phyloP scores from a whole-genome alignment of 2,113 vertebrate species.

The Urocolius indicus region DNA sequence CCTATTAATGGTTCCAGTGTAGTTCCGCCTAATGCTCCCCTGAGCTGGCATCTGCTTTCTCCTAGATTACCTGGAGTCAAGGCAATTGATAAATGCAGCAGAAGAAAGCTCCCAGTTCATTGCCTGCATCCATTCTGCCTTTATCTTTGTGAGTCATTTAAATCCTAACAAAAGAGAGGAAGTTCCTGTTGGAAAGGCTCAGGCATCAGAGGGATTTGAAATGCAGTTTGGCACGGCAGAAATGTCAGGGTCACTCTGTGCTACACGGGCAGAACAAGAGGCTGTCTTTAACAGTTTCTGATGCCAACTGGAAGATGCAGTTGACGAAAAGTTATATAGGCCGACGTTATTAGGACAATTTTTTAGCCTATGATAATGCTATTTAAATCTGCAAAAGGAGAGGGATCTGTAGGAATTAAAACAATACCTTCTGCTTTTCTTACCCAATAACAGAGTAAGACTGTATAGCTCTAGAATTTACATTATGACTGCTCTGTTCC shows the following conservation, averaged over 20 bases:
- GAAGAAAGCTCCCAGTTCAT: neutral
- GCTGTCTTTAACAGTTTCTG: neutral
- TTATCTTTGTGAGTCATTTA: neutral
- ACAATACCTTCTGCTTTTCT: neutral
- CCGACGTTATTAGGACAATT: neutral
- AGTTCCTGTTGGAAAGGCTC: neutral
- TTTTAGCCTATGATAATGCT: neutral
- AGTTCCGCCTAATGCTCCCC: constrained; percentile 10
- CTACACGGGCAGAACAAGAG: neutral
- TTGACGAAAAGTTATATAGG: neutral
- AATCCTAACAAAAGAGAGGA: neutral
- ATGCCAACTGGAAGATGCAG: neutral
- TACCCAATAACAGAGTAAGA: fast-evolving
- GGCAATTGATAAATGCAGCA: neutral
- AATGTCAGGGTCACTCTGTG: neutral
- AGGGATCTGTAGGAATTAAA: neutral
- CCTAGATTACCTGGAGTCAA: neutral
- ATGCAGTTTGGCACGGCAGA: neutral
- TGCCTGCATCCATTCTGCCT: neutral
- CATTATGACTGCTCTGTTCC: neutral
- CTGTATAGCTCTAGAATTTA: neutral
- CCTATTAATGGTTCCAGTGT: neutral
- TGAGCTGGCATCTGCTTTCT: neutral
- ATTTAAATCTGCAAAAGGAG: neutral
- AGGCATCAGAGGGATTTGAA: neutral